Conservation (phyloP, 2,113 vertebrate genomes). For the Oceanodroma tethys region DNA sequence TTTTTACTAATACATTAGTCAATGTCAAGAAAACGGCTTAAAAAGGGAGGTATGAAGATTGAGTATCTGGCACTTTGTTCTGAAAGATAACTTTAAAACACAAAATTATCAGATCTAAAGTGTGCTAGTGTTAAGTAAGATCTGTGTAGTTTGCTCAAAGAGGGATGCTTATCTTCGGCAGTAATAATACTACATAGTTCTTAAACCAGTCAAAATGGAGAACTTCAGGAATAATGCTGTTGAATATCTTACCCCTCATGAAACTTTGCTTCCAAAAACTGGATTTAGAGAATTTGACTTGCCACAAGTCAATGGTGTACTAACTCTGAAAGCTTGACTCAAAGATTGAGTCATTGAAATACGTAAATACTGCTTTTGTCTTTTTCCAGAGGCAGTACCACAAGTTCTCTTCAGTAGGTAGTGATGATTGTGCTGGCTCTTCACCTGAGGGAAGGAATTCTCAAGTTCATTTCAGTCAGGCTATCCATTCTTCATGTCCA, state of each 20-base stretch:
- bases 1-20: neutral
- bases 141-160: neutral
- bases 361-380: neutral
- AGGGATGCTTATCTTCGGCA: neutral
- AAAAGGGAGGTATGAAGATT: neutral
- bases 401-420: neutral
- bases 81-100: neutral
- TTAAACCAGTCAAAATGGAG: neutral
- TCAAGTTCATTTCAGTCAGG: neutral
- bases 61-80: neutral
- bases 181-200: neutral
- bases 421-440: neutral
- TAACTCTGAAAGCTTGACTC: neutral
- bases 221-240: neutral
- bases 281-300: neutral
- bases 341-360: neutral
- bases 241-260: neutral
- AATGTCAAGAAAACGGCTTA: neutral
- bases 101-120: neutral
- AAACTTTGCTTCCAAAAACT: neutral
- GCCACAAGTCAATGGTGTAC: neutral
- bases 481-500: neutral
- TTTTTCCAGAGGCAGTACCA: neutral
- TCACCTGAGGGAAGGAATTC: constrained; percentile 1
- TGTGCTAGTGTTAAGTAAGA: neutral